Base-by-base conservation (phyloP, 2,797 vertebrate species). In the Myotis vivesi region DNA sequence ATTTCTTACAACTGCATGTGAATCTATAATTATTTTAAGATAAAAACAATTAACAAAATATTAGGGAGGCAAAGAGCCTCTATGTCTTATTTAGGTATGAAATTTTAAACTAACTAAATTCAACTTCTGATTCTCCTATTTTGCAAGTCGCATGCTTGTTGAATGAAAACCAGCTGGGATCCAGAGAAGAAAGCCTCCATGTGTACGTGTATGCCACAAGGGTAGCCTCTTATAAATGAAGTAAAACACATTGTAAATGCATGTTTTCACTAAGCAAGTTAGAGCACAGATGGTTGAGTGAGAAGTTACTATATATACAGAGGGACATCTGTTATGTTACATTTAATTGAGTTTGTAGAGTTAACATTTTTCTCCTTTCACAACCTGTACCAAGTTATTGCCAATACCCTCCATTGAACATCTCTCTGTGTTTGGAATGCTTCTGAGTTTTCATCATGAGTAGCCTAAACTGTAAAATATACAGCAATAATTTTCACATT, bases 211-310 rank as follows among this genome's bases (percentile, higher is more conserved):
- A 81, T 28, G 2, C 12, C 33, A 53, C 49, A 36, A 79, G 13
- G 23, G 19, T 17, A 85, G 19, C n/a, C n/a, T 77, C 44, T 68
- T 68, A 7, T 30, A 53, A 92, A 89, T 38, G 36, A 46, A 89
- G 44, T 76, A 69, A 90, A 96, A 87, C 12, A 19, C 16, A 68
- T 76, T 51, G 36, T 55, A 81, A 94, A 49, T 81, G 49, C 36
- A 36, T 89, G n/a, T 59, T 95, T 94, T 85, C 55, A 86, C 62
- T 53, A 71, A 66, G 22, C 44, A 73, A 89, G 36, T 82, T 76
- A 44, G 5, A 89, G 55, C 53, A 84, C 82, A 96, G 92, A 94
- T 84, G 93, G 89, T 8, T 69, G 77, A 80, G 84, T 53, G 72
- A 83, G 66, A 94, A 86, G 59, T n/a, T 75, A 20, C 75, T 87